phyloP scores from a whole-genome alignment of 2,888 invertebrate genomes.

The Diarsia mendica region DNA sequence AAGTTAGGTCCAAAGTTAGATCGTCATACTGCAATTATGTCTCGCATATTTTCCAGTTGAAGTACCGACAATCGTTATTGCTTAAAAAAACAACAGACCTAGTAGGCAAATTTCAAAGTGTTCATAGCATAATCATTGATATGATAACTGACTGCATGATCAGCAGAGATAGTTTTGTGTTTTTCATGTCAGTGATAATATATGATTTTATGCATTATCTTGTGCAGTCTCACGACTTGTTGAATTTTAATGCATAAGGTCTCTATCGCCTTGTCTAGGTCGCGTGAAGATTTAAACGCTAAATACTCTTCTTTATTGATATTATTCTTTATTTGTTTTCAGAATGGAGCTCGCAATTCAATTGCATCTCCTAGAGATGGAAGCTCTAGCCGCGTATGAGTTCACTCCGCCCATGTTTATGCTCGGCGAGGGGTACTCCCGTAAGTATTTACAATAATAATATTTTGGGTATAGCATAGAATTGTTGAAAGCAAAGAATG shows the following conservation, averaged over 20 bases:
- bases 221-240: too few species aligned
- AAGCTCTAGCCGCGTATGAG: slow-evolving; percentile 69
- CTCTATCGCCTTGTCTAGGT: not conserved
- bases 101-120: not conserved
- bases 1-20: not conserved
- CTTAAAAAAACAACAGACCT: too few species aligned
- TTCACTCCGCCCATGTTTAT: slow-evolving; percentile 71
- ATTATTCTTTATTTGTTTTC: slow-evolving; percentile 8
- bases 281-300: not conserved
- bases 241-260: not conserved
- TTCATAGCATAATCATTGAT: too few species aligned
- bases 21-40: not conserved
- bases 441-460: slow-evolving; percentile 64
- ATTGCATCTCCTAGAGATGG: slow-evolving; percentile 69
- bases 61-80: not conserved
- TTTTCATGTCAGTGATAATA: too few species aligned
- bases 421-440: slow-evolving; percentile 74
- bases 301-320: not conserved
- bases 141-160: too few species aligned
- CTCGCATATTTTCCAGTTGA: not conserved
- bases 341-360: slow-evolving; percentile 47
- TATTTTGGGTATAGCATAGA: not conserved
- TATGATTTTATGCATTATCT: too few species aligned
- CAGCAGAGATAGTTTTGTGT: too few species aligned
- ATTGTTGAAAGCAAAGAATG: not conserved